Conservation (phyloP, 1,140 invertebrate species). For the Drosophila miranda region DNA sequence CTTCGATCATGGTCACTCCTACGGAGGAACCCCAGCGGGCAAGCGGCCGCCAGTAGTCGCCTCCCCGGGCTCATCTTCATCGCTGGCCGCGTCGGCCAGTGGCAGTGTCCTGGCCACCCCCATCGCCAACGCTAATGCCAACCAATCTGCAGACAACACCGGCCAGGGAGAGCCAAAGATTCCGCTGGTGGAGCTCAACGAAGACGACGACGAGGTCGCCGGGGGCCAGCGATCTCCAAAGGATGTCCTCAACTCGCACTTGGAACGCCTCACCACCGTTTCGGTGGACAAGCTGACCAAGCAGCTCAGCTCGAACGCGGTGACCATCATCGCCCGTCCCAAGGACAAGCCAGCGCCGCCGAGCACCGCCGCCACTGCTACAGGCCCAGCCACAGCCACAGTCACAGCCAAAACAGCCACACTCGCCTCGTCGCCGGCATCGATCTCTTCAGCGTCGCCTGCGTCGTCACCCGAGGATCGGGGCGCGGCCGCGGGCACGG, state of each 20-base stretch:
- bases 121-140: slow-evolving; percentile 14
- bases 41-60: no score
- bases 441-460: background rate
- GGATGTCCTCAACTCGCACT: background rate
- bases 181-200: slow-evolving; percentile 64
- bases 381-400: slow-evolving; percentile 1
- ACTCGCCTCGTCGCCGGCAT: slow-evolving; percentile 4
- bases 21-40: slow-evolving; percentile 24
- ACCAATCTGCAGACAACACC: slow-evolving; percentile 4
- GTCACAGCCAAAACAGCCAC: slow-evolving; percentile 13
- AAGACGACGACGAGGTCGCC: slow-evolving; percentile 38
- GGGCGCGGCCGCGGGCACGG: no score
- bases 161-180: slow-evolving; percentile 30
- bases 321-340: slow-evolving; percentile 74
- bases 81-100: background rate
- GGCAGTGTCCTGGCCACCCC: slow-evolving; percentile 47
- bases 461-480: no score
- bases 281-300: slow-evolving; percentile 78
- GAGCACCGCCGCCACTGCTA: slow-evolving; percentile 1
- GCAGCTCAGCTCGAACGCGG: slow-evolving; percentile 77
- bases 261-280: slow-evolving; percentile 45
- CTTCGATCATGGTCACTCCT: slow-evolving; percentile 85
- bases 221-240: background rate
- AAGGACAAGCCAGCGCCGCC: slow-evolving; percentile 51
- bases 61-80: background rate